Percentiles rank a stretch among this genome's conserved stretches.
phyloP scores from a whole-genome alignment of 2,113 vertebrate species.

The Eolophus roseicapilla region DNA sequence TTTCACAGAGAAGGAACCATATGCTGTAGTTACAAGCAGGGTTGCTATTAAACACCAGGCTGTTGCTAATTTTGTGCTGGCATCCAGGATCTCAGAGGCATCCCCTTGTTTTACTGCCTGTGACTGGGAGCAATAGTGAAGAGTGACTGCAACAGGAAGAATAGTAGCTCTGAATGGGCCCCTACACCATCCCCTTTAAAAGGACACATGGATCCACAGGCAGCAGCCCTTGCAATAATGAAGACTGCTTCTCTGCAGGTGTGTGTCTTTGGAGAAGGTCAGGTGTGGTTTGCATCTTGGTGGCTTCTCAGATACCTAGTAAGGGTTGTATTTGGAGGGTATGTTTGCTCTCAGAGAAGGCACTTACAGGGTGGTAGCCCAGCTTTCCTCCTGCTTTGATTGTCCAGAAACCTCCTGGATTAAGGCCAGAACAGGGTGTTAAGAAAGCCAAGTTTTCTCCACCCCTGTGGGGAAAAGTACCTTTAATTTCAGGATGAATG shows the following conservation, averaged over 20 bases:
- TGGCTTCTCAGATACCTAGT: not conserved
- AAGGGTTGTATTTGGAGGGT: not conserved
- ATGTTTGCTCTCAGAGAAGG: not conserved
- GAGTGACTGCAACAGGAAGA: not conserved
- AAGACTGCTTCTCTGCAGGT: not conserved
- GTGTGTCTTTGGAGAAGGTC: not conserved
- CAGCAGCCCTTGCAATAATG: not conserved
- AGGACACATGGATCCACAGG: not conserved
- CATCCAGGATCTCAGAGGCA: not conserved
- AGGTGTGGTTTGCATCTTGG: not conserved
- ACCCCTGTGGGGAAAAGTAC: not conserved
- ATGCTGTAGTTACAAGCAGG: not conserved
- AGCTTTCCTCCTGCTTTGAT: not conserved
- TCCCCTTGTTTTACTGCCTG: not conserved
- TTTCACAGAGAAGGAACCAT: not conserved
- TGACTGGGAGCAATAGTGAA: not conserved
- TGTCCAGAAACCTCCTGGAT: not conserved
- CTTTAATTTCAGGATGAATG: not conserved
- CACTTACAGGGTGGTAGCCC: not conserved
- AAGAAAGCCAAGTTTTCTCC: not conserved
- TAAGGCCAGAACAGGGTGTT: not conserved
- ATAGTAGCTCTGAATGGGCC: not conserved
- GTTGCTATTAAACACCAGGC: not conserved
- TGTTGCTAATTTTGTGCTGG: conserved; percentile 5
- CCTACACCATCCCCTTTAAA: not conserved